Evolutionary conservation across 2,797 vertebrate species (phyloP).

Genomic region (Neoniphon sammara): DNA sequence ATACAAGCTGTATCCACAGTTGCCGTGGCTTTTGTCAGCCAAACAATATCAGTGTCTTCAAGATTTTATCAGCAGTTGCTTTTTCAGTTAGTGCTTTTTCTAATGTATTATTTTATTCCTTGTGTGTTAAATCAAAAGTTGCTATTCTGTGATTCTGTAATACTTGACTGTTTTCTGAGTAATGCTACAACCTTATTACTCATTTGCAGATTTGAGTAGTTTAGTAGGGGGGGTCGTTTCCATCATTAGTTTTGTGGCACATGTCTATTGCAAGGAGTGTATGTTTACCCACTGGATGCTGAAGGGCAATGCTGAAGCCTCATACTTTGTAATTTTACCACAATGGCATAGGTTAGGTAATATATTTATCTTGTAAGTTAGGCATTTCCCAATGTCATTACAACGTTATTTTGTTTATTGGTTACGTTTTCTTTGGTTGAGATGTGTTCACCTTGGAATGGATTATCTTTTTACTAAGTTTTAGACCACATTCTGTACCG

Average conservation of each 20-base stretch:
- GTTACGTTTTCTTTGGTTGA: slow-evolving; percentile 69
- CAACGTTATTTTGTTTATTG: slow-evolving; percentile 44
- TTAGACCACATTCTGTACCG: slow-evolving; percentile 66
- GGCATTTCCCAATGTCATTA: slow-evolving; percentile 41
- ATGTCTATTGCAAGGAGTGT: slow-evolving; percentile 62
- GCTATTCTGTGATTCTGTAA: slow-evolving; percentile 62
- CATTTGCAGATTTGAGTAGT: slow-evolving; percentile 51
- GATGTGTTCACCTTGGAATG: slow-evolving; percentile 58
- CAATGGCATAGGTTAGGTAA: slow-evolving; percentile 45
- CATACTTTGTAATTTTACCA: slow-evolving; percentile 58
- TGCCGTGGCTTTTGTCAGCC: slow-evolving; percentile 41
- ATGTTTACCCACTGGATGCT: slow-evolving; percentile 77
- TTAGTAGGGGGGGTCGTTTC: slow-evolving; percentile 35
- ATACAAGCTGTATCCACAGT: slow-evolving; percentile 45
- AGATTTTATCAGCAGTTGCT: slow-evolving; percentile 30
- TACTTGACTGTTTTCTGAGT: slow-evolving; percentile 44
- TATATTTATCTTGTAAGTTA: slow-evolving; percentile 61
- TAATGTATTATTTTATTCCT: slow-evolving; percentile 58
- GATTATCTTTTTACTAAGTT: slow-evolving; percentile 59
- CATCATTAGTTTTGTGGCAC: slow-evolving; percentile 34
- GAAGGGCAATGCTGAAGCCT: slow-evolving; percentile 68
- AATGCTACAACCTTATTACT: slow-evolving; percentile 51
- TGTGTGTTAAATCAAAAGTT: slow-evolving; percentile 62
- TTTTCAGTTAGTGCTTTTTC: slow-evolving; percentile 52
- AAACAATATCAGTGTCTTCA: slow-evolving; percentile 36